Conservation (phyloP, 2,113 vertebrate genomes). For the Myocastor coypus region DNA sequence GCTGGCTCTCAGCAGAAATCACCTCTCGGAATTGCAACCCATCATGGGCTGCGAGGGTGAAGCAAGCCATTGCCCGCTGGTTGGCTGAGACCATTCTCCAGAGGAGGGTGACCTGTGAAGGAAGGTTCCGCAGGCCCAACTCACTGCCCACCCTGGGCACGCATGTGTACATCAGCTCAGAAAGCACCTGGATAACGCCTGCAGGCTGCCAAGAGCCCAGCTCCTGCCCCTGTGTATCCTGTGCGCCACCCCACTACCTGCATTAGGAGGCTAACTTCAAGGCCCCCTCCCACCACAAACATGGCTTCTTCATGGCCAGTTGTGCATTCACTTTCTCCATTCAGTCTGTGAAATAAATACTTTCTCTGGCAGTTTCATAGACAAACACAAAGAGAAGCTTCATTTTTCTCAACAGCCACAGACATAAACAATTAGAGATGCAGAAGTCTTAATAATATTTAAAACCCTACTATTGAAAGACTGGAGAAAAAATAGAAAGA, state of each 20-base stretch:
- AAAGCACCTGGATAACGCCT: background rate
- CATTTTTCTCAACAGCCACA: background rate
- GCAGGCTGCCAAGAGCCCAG: background rate
- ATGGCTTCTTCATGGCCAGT: background rate
- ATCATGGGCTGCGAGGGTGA: fast-evolving
- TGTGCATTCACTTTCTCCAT: background rate
- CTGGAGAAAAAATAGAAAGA: background rate
- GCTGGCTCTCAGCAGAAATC: too few relatives aligned
- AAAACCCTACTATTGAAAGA: background rate
- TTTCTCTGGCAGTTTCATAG: background rate
- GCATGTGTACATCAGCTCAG: too few relatives aligned
- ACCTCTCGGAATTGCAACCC: background rate
- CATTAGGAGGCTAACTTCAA: too few relatives aligned
- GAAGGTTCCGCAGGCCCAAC: background rate
- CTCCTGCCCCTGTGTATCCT: background rate
- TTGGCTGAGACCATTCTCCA: background rate
- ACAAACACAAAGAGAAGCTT: background rate
- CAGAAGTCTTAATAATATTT: background rate
- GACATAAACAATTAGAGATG: background rate
- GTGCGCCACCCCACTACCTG: background rate
- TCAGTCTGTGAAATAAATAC: background rate
- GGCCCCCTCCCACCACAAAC: background rate
- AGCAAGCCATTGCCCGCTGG: background rate
- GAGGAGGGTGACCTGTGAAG: background rate
- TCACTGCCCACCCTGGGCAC: background rate